Evolutionary conservation across 1,140 invertebrate species (phyloP).

Genomic region (Drosophila lowei): DNA sequence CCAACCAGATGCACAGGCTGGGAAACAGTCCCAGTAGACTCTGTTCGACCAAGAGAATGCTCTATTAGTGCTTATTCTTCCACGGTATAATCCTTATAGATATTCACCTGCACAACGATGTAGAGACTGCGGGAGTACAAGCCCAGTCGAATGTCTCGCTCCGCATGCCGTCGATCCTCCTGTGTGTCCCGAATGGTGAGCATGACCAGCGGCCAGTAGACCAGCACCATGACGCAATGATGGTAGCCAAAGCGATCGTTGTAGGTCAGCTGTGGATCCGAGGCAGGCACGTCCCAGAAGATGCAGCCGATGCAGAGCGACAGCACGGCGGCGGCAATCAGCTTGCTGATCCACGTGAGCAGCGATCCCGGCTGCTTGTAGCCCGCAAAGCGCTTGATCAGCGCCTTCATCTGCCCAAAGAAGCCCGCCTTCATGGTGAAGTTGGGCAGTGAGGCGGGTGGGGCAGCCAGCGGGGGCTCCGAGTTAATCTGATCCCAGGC

Average conservation of each 20-base stretch:
- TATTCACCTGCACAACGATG: slow-evolving; percentile 85
- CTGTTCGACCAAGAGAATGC: slow-evolving; percentile 16
- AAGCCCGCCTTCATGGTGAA: slow-evolving; percentile 83
- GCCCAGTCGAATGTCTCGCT: slow-evolving; percentile 90
- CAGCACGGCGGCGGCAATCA: slow-evolving; percentile 90
- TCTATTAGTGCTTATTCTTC: neutral
- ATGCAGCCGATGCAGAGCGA: slow-evolving; percentile 93
- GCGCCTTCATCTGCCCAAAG: slow-evolving; percentile 77
- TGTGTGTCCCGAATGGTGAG: slow-evolving; percentile 88
- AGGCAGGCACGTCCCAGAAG: slow-evolving; percentile 93
- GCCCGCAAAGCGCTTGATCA: slow-evolving; percentile 84
- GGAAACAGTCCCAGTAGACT: slow-evolving; percentile 77
- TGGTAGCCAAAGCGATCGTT: slow-evolving; percentile 93
- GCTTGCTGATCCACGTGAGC: slow-evolving; percentile 89
- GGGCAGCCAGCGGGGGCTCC: slow-evolving; percentile 79
- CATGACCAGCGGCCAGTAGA: slow-evolving; percentile 90
- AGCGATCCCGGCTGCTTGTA: slow-evolving; percentile 95
- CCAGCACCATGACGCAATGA: slow-evolving; percentile 90
- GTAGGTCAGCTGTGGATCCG: slow-evolving; percentile 88
- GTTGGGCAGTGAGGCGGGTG: slow-evolving; percentile 77
- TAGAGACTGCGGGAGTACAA: slow-evolving; percentile 91
- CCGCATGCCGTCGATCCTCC: slow-evolving; percentile 87
- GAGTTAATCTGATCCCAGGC: slow-evolving; percentile 84
- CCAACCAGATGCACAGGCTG: slow-evolving; percentile 88
- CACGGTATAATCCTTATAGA: neutral